Percentiles rank a stretch among this genome's conserved stretches.
phyloP scores from a whole-genome alignment of 2,113 vertebrate genomes.

The Aramus guarauna region DNA sequence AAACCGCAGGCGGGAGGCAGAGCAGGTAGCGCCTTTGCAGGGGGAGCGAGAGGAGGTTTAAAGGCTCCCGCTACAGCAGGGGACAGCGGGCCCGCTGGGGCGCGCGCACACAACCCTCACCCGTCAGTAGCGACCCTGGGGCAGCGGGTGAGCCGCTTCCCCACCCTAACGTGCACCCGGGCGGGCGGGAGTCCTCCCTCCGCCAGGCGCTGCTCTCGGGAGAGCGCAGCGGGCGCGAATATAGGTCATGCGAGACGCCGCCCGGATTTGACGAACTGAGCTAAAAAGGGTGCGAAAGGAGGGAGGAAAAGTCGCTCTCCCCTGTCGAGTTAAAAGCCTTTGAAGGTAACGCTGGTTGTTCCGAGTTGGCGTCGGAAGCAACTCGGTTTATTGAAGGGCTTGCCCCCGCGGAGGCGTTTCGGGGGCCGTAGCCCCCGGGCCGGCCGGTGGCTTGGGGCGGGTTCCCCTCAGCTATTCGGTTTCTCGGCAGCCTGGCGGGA shows the following conservation, averaged over 20 bases:
- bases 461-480: background rate
- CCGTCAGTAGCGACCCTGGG: background rate
- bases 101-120: no score
- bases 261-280: background rate
- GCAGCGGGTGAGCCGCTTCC: background rate
- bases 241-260: background rate
- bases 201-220: background rate
- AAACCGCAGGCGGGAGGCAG: background rate
- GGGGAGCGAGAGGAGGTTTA: background rate
- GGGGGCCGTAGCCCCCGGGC: background rate
- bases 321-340: background rate
- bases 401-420: background rate
- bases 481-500: background rate
- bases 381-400: background rate
- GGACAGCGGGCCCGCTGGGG: background rate
- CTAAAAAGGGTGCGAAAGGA: background rate
- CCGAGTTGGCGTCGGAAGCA: background rate
- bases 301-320: background rate
- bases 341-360: background rate
- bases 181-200: background rate
- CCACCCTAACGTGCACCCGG: background rate
- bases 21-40: background rate
- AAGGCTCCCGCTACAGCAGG: background rate
- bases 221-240: background rate
- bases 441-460: background rate